Base-by-base conservation (phyloP, 2,113 vertebrate species). In the Sardina pilchardus region DNA sequence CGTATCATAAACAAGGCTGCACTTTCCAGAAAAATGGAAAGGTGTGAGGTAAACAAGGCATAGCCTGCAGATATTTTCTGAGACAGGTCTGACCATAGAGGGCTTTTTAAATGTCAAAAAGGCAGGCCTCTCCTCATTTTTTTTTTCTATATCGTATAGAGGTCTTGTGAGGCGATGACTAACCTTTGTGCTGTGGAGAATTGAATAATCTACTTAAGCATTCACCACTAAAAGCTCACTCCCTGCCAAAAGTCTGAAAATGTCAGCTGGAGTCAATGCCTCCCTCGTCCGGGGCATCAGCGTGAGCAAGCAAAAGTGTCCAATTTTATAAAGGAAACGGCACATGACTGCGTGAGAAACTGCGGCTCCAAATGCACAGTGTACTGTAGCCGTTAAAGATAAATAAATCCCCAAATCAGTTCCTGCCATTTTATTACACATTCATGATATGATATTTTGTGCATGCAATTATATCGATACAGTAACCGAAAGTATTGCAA, bases 131-230 rank as follows among this genome's bases (percentile, higher is more conserved):
- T 71, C n/a, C 34, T 30, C n/a, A 2, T 16, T 34, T 71, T 26
- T 34, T 71, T 34, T 26, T 34, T 71, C 16, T 71, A 6, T 71
- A 6, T 71, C 30, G 30, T 36, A 3, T 14, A 7, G 26, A 17
- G 71, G 71, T 36, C 30, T 78, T 34, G 10, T 14, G 71, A 36
- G 71, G 30, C 4, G 12, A 2, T 36, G 71, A 78, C 30, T 36
- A 78, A 78, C 71, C 71, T 78, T 78, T 78, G 71, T 78, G 34
- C 71, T 78, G 30, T 17, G 71, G 34, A 78, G 71, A 78, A 78
- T 78, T 36, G 34, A 78, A 78, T 78, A 34, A 78, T 78, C 71
- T 78, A 78, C 71, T 78, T 78, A 39, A 34, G 34, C 34, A 78
- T 78, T 78, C 71, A 67, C n/a, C 63, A 30, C 63, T 67, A 36